Conservation (phyloP, 2,113 vertebrate genomes). For the Cynocephalus volans region DNA sequence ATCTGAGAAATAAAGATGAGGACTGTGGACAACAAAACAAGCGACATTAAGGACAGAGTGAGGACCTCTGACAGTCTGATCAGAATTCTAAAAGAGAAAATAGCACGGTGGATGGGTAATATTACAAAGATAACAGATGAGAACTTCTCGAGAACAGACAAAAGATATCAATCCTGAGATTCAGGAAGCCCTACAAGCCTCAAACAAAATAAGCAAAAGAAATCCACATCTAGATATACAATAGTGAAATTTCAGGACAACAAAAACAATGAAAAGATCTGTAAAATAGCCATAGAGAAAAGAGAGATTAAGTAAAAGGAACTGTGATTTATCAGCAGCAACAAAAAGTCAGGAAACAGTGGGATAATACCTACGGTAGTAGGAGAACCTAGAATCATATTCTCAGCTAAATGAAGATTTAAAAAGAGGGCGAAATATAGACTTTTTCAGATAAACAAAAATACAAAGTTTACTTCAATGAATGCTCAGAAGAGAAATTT, state of each 20-base stretch:
- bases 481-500: background rate
- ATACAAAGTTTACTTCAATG: background rate
- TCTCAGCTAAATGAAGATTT: background rate
- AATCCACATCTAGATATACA: background rate
- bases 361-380: background rate
- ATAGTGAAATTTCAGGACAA: background rate
- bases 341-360: background rate
- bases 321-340: background rate
- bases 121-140: background rate
- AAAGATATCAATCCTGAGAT: background rate
- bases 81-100: background rate
- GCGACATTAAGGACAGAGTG: background rate
- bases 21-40: background rate
- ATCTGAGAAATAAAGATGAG: background rate
- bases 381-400: background rate
- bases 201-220: background rate
- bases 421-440: background rate
- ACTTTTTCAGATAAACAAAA: slow-evolving; percentile 1
- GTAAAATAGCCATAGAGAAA: background rate
- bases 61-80: background rate
- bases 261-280: background rate
- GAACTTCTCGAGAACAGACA: background rate
- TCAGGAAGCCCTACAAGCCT: background rate
- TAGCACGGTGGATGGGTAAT: background rate
- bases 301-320: background rate